Base-by-base conservation (phyloP, 2,888 invertebrate genomes). In the Pachymerium ferrugineum region DNA sequence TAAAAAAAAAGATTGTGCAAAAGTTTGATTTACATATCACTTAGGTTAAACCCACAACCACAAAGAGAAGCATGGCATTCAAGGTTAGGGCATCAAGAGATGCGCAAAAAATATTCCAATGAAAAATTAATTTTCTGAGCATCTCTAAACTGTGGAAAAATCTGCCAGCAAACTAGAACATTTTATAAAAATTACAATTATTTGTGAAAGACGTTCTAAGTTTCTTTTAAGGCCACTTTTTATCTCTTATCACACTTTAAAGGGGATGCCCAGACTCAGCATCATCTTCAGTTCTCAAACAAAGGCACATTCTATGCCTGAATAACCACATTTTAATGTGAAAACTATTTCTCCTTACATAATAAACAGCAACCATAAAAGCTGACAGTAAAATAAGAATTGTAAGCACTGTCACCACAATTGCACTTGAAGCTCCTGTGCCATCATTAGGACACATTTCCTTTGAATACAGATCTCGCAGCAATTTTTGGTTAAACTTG, bases 301-400 rank as follows among this genome's bases (percentile, higher is more conserved):
- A 72, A 47, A 72, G 54, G 30, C 72, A 72, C n/a, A 72, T 22
- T n/a, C 47, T 14, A 8, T 54, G 72, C 19, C 72, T 28, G 30
- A 72, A 72, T n/a, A 47, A 54, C 72, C 72, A 72, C 72, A 72
- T 54, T 54, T 72, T 72, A 29, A 72, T 54, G 12, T 33, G 47
- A 33, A 47, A 29, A n/a, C 29, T 29, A 54, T 72, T 19, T 22
- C 72, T 29, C 47, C 28, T 54, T 16, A 47, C 31, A 28, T 16
- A 54, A 28, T 31, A 29, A 0, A 6, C 14, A 3, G 8, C 47
- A 30, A 72, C 28, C 22, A 33, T n/a, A 16, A 54, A 8, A 22
- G 30, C 47, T 28, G 28, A 29, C 25, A 72, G 54, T 28, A 72
- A 54, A 16, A 72, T 54, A 8, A 72, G 30, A 10, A 22, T 22